Conservation (phyloP, 1,140 invertebrate genomes). For the Charaxes varanes region DNA sequence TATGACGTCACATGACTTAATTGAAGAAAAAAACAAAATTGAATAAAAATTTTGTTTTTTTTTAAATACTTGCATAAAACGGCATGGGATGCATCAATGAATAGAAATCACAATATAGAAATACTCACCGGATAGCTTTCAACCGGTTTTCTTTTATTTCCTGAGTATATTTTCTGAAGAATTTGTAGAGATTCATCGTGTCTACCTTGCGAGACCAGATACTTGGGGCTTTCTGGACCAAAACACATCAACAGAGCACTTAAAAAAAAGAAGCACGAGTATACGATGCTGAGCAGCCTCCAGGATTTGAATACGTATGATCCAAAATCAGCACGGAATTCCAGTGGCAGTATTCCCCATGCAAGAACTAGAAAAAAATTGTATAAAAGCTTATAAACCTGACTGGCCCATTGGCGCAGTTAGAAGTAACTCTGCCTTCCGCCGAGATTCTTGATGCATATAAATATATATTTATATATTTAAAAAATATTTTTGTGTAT, state of each 20-base stretch:
- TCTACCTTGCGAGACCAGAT: conserved; percentile 78
- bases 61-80: neutral
- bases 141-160: conserved; percentile 73
- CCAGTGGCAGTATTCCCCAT: conserved; percentile 77
- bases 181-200: conserved; percentile 76
- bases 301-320: conserved; percentile 75
- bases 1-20: too few relatives aligned
- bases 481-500: too few relatives aligned
- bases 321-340: conserved; percentile 62
- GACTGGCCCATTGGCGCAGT: too few relatives aligned
- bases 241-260: conserved; percentile 71
- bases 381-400: too few relatives aligned
- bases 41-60: neutral
- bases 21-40: too few relatives aligned
- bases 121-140: conserved; percentile 49
- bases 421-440: too few relatives aligned
- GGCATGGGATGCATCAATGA: neutral
- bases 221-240: conserved; percentile 86
- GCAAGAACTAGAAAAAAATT: conserved; percentile 76
- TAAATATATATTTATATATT: too few relatives aligned
- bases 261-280: conserved; percentile 55
- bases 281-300: conserved; percentile 75
- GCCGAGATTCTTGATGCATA: too few relatives aligned
- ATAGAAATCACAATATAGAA: neutral
- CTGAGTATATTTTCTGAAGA: conserved; percentile 76